Evolutionary conservation across 1,140 invertebrate species (phyloP), one percentile per base, ranked within the genome.

Genomic region (Trachymyrmex septentrionalis): DNA sequence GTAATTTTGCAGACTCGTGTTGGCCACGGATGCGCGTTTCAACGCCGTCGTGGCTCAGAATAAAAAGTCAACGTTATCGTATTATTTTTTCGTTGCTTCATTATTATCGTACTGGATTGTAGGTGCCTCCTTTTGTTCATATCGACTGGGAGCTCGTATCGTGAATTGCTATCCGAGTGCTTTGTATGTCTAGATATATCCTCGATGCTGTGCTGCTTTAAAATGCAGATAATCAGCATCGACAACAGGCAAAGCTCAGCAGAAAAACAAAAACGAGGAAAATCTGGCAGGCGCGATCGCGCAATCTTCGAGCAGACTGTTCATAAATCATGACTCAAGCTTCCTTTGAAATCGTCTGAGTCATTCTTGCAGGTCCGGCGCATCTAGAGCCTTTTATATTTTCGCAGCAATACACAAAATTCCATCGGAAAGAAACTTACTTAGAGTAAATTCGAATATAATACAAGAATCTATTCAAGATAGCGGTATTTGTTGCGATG

Each of bases 11-110:
- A 82, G 48, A 66, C 48, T 55, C 64, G 50, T 30, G 63, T 38
- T 57, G 66, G 38, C 57, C 44, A 34, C 44, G 57, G 3, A 66
- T 73, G 27, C 27, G 48, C 81, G 72, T 85, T 64, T 9, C 38
- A 44, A 21, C 44, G 19, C 9, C 44, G 57, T 80, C 48, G 73
- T 57, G 84, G 55, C 14, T 80, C 63, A 69, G 75, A 81, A 48
- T 78, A 19, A 80, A 81, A 81, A 86, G 84, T 67, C 73, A 57
- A 55, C 75, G 53, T 71, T 73, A 86, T 71, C 85, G 76, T 24
- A 48, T 82, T 86, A 61, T 82, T 82, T 86, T 64, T 81, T 53
- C 50, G n/a, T 61, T 24, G 34, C 4, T 48, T 63, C 30, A 38
- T 82, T 82, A 78, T 86, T 84, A 86, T 73, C 67, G 53, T 76